Evolutionary conservation across 2,888 invertebrate genomes (phyloP).

Genomic region (Seira sanloemensis): DNA sequence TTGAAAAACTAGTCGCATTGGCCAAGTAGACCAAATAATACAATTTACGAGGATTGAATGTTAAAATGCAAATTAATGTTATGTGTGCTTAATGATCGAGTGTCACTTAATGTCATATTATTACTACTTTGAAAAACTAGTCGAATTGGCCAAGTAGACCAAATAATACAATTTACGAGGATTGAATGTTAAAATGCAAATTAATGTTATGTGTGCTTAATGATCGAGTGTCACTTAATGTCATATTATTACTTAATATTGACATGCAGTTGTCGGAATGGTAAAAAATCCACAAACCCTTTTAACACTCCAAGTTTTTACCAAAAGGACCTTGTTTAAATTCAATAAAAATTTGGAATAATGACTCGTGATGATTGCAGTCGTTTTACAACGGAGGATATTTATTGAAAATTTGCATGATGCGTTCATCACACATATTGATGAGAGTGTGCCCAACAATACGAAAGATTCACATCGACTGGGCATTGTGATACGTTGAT

Average conservation of each 20-base stretch:
- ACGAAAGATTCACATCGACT: background rate
- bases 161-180: conserved; percentile 53
- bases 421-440: background rate
- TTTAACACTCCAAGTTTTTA: too few relatives aligned
- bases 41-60: conserved; percentile 67
- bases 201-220: conserved; percentile 64
- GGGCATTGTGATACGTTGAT: background rate
- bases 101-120: conserved; percentile 48
- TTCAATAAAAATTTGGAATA: background rate
- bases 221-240: conserved; percentile 43
- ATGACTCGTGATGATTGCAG: background rate
- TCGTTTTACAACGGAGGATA: background rate
- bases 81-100: conserved; percentile 60
- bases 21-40: conserved; percentile 23
- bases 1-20: conserved; percentile 46
- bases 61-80: conserved; percentile 68
- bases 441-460: background rate
- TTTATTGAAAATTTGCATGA: background rate
- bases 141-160: conserved; percentile 38
- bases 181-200: conserved; percentile 69
- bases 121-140: conserved; percentile 41
- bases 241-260: conserved; percentile 39
- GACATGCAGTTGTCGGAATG: background rate
- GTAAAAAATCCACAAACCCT: too few relatives aligned
- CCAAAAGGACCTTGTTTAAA: background rate